A percentile compares a stretch with the other conserved stretches of the same genome.
phyloP scores from a whole-genome alignment of 2,888 invertebrate genomes.

The Daptonema setosum region DNA sequence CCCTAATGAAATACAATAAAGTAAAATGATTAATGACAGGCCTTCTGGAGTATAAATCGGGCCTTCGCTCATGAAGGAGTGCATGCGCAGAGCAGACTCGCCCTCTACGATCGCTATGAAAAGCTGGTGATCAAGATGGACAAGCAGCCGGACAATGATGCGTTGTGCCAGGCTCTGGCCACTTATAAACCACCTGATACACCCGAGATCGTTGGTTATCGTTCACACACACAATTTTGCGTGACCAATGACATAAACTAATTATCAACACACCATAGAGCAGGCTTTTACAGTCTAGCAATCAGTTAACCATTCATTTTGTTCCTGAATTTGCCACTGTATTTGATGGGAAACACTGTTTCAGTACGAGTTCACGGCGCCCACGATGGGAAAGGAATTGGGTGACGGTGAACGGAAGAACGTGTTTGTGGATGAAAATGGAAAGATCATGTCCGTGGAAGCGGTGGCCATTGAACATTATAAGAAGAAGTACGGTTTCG shows the following conservation, averaged over 20 bases:
- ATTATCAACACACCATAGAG: too few relatives aligned
- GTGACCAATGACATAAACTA: too few relatives aligned
- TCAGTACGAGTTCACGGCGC: not conserved
- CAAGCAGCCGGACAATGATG: too few relatives aligned
- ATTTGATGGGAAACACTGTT: too few relatives aligned
- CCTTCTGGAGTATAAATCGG: not conserved
- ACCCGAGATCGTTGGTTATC: too few relatives aligned
- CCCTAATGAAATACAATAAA: too few relatives aligned
- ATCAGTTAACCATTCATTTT: too few relatives aligned
- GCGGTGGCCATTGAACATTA: slow-evolving; percentile 2
- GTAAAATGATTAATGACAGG: not conserved
- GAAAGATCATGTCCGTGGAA: not conserved
- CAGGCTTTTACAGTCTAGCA: too few relatives aligned
- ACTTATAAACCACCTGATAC: too few relatives aligned
- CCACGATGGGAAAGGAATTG: not conserved
- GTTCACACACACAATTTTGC: too few relatives aligned
- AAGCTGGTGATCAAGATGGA: not conserved
- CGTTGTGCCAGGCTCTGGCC: too few relatives aligned
- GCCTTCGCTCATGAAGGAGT: not conserved
- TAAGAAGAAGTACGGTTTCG: not conserved
- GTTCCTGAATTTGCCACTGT: too few relatives aligned
- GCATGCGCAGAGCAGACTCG: not conserved
- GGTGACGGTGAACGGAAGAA: not conserved
- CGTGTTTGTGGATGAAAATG: not conserved
- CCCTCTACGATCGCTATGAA: not conserved